phyloP scores from a whole-genome alignment of 2,888 invertebrate species.

The Tachystola acroxantha region DNA sequence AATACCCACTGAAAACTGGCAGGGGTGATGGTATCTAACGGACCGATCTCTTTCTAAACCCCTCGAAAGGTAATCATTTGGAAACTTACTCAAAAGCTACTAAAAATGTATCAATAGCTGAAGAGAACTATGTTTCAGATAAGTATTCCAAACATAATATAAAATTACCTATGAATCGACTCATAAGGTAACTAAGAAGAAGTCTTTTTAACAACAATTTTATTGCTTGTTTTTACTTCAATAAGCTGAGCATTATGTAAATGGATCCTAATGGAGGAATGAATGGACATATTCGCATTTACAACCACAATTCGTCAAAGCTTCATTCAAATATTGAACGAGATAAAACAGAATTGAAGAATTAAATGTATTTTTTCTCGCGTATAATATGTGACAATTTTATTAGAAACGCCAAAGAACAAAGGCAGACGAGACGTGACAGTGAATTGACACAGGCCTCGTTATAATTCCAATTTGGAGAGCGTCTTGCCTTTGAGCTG shows the following conservation, averaged over 20 bases:
- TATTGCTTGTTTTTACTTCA: too few species aligned
- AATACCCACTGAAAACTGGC: background rate
- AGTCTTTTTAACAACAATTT: too few species aligned
- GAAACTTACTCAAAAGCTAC: background rate
- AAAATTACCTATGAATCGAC: too few species aligned
- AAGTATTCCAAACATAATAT: too few species aligned
- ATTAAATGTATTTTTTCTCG: background rate
- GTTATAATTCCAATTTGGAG: conserved; percentile 21
- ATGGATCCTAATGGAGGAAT: too few species aligned
- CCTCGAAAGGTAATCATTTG: background rate
- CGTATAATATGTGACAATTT: conserved; percentile 5
- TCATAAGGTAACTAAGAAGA: too few species aligned
- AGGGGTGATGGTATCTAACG: background rate
- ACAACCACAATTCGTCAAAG: background rate
- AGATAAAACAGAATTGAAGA: background rate
- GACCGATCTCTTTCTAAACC: conserved; percentile 1
- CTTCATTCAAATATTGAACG: too few species aligned
- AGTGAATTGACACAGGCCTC: conserved; percentile 19
- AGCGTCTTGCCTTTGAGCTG: conserved; percentile 5
- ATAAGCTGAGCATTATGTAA: too few species aligned
- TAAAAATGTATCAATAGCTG: too few species aligned
- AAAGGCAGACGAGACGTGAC: conserved; percentile 5
- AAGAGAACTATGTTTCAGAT: too few species aligned
- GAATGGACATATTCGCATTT: too few species aligned
- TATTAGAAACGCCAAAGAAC: conserved; percentile 4